Evolutionary conservation across 2,888 invertebrate genomes (phyloP).

Genomic region (Pristionchus japonicus): DNA sequence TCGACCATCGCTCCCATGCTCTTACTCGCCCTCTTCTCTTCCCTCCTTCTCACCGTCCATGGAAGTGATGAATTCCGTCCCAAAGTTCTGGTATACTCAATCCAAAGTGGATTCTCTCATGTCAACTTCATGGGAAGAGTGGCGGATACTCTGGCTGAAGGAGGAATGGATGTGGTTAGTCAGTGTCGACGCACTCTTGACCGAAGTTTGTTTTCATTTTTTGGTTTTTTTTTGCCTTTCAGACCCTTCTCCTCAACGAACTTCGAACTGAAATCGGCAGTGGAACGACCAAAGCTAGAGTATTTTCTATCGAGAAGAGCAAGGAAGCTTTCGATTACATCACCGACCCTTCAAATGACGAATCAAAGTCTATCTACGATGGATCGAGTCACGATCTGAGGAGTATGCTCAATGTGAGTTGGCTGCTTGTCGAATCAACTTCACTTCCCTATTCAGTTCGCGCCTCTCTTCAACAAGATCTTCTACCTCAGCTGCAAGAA

Average conservation of each 20-base stretch:
- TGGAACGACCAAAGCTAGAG: neutral
- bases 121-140: constrained; percentile 41
- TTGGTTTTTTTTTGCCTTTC: neutral
- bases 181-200: too few species aligned
- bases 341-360: neutral
- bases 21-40: neutral
- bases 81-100: constrained; percentile 22
- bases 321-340: constrained; percentile 2
- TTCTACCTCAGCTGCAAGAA: neutral
- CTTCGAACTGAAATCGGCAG: neutral
- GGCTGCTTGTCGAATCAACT: too few species aligned
- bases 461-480: constrained; percentile 14
- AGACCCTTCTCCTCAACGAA: neutral
- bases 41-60: neutral
- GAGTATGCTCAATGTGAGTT: constrained; percentile 21
- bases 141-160: constrained; percentile 11
- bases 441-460: neutral
- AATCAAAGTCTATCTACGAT: constrained; percentile 4
- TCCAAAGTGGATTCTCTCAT: constrained; percentile 40
- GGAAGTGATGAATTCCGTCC: neutral
- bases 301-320: neutral
- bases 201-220: too few species aligned
- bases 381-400: constrained; percentile 21
- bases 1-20: neutral
- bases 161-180: constrained; percentile 20